Base-by-base conservation (phyloP, 2,888 invertebrate species). In the Megamerina dolium region DNA sequence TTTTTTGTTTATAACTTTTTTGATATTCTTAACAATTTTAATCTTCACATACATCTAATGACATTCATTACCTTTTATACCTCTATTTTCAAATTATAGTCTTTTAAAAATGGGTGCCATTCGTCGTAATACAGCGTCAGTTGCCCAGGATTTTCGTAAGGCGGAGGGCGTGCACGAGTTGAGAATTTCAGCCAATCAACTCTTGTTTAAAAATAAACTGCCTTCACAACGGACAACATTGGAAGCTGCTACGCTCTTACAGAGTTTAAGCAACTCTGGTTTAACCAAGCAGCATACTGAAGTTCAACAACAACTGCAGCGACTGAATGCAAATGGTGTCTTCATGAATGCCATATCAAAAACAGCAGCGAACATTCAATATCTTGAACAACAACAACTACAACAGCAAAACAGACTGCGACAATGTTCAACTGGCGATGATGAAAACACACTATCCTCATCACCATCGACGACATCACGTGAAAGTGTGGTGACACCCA, bases 61-160 rank as follows among this genome's bases (percentile, higher is more conserved):
- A 14, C 5, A 20, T 12, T 23, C 35, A 19, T 6, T n/a, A 10
- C n/a, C n/a, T n/a, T n/a, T 39, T 10, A 3, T 3, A 2, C 2
- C 13, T 13, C 16, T 14, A 27, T 27, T 34, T 37, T 30, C 1
- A 5, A 6, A 36, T 40, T 61, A 2, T 52, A 72, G 72, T 63
- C 68, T 70, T 54, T 57, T 72, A 13, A 71, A 72, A 70, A 72
- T 72, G 72, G 71, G 71, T 56, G 72, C 72, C 46, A 64, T 72
- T 47, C 71, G 73, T 64, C 72, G 72, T 50, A 72, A 72, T 48
- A 72, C 72, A 58, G 69, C 72, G 63, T 71, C 71, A 55, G 72
- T 72, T 64, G 73, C 73, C 66, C 73, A 73, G 77, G 78, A 77
- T 77, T 78, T 78, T 78, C 78, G 74, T 78, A 78, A 78, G 73